Base-by-base conservation (phyloP, 2,797 vertebrate species). In the Pyrocephalus nanus region DNA sequence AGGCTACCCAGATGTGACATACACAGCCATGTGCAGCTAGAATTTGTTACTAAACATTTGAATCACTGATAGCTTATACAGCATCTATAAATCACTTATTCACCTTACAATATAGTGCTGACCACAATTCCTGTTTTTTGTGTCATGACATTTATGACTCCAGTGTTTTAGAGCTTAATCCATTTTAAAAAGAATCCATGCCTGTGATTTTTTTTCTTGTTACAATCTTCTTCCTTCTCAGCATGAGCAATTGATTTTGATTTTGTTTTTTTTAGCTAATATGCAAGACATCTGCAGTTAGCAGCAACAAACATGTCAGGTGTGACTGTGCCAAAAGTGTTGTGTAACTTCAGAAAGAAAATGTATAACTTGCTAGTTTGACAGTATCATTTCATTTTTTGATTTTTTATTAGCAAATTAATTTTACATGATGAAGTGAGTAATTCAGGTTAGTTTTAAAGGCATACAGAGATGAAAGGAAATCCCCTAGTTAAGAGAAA, bases 341-440 rank as follows among this genome's bases (percentile, higher is more conserved):
- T 92, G 76, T n/a, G 38, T 26, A 90, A 86, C 38, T 71, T 30
- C 19, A 57, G 38, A 77, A 90, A 74, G 13, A 85, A 94, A 90
- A 89, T 0, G 0, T 22, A 9, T 29, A 88, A 42, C 45, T 82
- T 61, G 11, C 8, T 54, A 58, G 18, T 81, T 71, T 73, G 65
- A 87, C 62, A 65, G 19, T 60, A 72, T 12, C 2, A 15, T 64
- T 66, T 62, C 2, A 30, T 8, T 67, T 92, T n/a, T 71, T 5
- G 57, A 5, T 20, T 32, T 74, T 88, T 69, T 85, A 72, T 74
- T 57, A 60, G 23, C 2, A 73, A 88, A 60, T 19, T 64, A 34
- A 70, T 61, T 86, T 85, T 86, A 64, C 42, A 18, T 18, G 14
- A 58, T 34, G 2, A 75, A 78, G 40, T 2, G 1, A 70, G 45